Evolutionary conservation across 2,888 invertebrate species (phyloP), one percentile per base, ranked within the genome.

Genomic region (Cepaea hortensis): DNA sequence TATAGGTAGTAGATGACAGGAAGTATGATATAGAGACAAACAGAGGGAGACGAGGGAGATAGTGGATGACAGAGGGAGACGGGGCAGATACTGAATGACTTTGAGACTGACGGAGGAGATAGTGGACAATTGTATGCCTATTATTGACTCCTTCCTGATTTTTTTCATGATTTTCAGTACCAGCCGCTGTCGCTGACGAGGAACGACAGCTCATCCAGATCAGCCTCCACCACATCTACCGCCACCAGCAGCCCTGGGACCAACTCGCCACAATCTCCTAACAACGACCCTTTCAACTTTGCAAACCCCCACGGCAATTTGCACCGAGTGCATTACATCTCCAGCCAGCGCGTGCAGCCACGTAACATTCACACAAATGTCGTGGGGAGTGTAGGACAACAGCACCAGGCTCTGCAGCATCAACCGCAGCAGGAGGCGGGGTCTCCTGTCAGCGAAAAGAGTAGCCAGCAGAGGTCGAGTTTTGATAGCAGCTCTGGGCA

Each of bases 121-220:
- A 55, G 0, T 35, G 35, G 1, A 35, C 35, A 35, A 35, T 55
- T 55, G 55, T 55, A 55, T 11, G 11, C 11, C 11, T 68, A 68
- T 68, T 9, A 20, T 18, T 20, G 5, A 18, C 13, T 18, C 18
- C n/a, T 11, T 68, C 11, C 5, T 68, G 11, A 15, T 15, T 20
- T 68, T 0, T 73, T 73, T n/a, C 11, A 13, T 73, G 13, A 46
- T 90, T 95, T 94, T 0, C 95, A 98, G 98, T 97, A 98, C 91
- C 95, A 98, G 93, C 97, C 98, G 95, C 96, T 98, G 93, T 97
- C 97, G 88, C 96, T 96, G 93, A 97, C 97, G 96, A 89, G 96
- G 96, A 93, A 97, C 62, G 93, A 92, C 88, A 93, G 92, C 86
- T 92, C 92, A 23, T 93, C 93, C 7, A 92, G 93, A 88, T 92